These are phyloP conservation scores for Prochilodus magdalenae DNA, from an alignment of 2,113 vertebrate genomes.

Conservation along the genomic window DNA sequence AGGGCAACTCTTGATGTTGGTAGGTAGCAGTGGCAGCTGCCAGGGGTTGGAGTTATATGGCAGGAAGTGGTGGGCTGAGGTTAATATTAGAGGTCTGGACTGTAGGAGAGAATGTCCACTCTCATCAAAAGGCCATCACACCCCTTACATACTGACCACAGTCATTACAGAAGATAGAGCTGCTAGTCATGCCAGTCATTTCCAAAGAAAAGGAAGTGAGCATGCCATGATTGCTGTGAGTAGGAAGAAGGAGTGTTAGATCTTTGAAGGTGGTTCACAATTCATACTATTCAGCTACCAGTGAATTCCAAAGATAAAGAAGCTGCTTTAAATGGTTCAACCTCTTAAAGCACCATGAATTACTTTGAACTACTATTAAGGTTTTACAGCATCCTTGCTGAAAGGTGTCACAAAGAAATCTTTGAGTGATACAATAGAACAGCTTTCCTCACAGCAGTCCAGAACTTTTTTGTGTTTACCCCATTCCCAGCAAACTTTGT, in stretches of 20 bases:
- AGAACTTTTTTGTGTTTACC: too few species aligned
- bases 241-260: not conserved
- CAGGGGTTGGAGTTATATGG: slow-evolving; percentile 5
- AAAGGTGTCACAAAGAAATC: too few species aligned
- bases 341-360: not conserved
- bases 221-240: slow-evolving; percentile 6
- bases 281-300: not conserved
- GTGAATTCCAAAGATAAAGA: not conserved
- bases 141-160: not conserved
- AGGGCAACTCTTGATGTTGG: slow-evolving; percentile 10
- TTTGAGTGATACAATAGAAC: too few species aligned
- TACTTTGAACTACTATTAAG: not conserved
- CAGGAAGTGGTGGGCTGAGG: slow-evolving; percentile 46
- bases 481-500: too few species aligned
- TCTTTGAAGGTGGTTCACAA: not conserved
- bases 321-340: not conserved
- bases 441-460: too few species aligned
- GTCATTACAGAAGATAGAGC: slow-evolving; percentile 1
- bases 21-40: slow-evolving; percentile 17
- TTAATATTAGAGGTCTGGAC: slow-evolving; percentile 38
- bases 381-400: too few species aligned
- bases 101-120: slow-evolving; percentile 40
- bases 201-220: slow-evolving; percentile 5
- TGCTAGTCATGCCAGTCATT: slow-evolving; percentile 24
- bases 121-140: slow-evolving; percentile 22